Conservation (phyloP, 2,797 vertebrate genomes). For the Enteromius radiatus region DNA sequence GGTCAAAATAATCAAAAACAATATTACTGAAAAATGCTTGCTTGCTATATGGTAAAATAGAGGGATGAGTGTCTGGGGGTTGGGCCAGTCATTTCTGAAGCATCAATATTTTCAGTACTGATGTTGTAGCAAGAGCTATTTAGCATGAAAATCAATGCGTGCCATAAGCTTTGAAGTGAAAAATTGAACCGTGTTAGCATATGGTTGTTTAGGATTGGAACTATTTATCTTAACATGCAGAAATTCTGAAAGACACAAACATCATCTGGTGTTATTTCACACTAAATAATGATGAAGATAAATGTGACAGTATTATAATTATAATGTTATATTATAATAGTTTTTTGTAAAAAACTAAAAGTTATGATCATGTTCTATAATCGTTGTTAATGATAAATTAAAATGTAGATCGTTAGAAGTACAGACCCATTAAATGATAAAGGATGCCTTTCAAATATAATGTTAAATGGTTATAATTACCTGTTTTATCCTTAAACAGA, state of each 20-base stretch:
- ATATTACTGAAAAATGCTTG: not conserved
- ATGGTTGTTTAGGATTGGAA: not conserved
- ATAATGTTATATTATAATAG: not conserved
- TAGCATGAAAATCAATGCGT: constrained; percentile 11
- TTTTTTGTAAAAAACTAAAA: not conserved
- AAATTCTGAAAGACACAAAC: not conserved
- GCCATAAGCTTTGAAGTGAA: not conserved
- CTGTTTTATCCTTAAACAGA: constrained; percentile 75
- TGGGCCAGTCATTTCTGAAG: not conserved
- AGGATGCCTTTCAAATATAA: not conserved
- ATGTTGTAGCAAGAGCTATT: constrained; percentile 13
- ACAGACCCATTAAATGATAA: not conserved
- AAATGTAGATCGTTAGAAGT: not conserved
- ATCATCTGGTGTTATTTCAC: constrained; percentile 12
- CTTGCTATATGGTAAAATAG: not conserved
- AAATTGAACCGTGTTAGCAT: not conserved
- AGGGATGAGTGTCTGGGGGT: not conserved
- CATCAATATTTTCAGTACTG: not conserved
- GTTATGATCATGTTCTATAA: not conserved
- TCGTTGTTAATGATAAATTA: constrained; percentile 16
- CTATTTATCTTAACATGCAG: constrained; percentile 24
- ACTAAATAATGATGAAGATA: not conserved
- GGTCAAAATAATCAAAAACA: not conserved
- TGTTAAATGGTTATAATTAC: constrained; percentile 4
- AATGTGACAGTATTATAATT: not conserved